Percentiles rank a stretch among this genome's conserved stretches.
phyloP scores from a whole-genome alignment of 2,113 vertebrate species.

The Dipodomys spectabilis region DNA sequence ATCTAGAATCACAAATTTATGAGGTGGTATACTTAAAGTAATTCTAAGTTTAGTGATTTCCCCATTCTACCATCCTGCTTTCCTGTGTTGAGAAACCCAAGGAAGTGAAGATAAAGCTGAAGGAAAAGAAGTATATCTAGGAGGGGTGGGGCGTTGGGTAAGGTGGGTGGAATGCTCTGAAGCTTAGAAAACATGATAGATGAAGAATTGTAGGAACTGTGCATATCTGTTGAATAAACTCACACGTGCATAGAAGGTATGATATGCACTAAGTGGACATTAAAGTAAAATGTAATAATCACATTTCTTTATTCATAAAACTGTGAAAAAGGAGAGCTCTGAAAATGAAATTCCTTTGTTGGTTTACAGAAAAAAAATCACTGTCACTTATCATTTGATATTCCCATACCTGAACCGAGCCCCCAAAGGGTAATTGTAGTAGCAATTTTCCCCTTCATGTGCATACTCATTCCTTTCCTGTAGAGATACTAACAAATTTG shows the following conservation, averaged over 20 bases:
- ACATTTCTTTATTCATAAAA: neutral
- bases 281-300: neutral
- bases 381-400: neutral
- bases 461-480: neutral
- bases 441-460: neutral
- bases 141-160: neutral
- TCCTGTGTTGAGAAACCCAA: neutral
- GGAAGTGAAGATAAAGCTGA: neutral
- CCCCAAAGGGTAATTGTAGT: neutral
- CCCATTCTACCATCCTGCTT: neutral
- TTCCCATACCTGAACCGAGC: neutral
- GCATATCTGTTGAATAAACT: neutral
- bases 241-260: neutral
- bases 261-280: neutral
- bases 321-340: neutral
- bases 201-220: neutral
- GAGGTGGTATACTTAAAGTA: slow-evolving; percentile 19
- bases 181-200: neutral
- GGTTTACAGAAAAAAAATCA: slow-evolving; percentile 55
- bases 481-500: neutral
- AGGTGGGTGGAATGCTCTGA: neutral
- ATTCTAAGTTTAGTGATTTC: slow-evolving; percentile 7
- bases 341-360: neutral
- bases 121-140: neutral
- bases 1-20: neutral